These are phyloP conservation scores for Lochmaea capreae DNA, from an alignment of 2,888 invertebrate species.

Conservation along the genomic window DNA sequence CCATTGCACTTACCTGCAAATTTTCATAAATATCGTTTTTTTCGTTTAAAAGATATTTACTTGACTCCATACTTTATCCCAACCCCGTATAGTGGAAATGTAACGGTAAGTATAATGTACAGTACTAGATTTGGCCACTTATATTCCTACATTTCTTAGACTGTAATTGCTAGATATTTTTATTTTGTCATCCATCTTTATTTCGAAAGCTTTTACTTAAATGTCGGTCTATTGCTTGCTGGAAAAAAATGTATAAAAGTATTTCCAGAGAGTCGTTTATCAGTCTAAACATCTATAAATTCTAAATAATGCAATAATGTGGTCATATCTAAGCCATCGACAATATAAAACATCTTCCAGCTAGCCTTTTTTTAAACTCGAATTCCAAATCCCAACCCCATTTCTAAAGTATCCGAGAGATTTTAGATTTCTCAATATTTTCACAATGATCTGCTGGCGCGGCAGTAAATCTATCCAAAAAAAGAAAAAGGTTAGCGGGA, in stretches of 20 bases:
- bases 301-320: constrained; percentile 6
- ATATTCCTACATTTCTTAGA: too few species aligned
- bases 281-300: constrained; percentile 8
- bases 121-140: too few species aligned
- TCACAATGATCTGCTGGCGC: constrained; percentile 20
- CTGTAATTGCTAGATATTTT: too few species aligned
- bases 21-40: too few species aligned
- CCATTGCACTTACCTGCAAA: too few species aligned
- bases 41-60: too few species aligned
- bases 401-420: background rate
- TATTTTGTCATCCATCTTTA: background rate
- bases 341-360: constrained; percentile 9
- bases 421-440: constrained; percentile 20
- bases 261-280: background rate
- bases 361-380: constrained; percentile 5
- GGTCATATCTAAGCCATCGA: constrained; percentile 8
- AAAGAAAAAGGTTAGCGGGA: constrained; percentile 5
- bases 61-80: too few species aligned
- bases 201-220: background rate
- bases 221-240: background rate
- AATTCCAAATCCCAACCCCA: constrained; percentile 8
- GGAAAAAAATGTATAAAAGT: background rate
- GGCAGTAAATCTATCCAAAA: constrained; percentile 19
- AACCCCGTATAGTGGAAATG: too few species aligned
- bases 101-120: too few species aligned